phyloP scores from a whole-genome alignment of 2,797 vertebrate genomes.

The Siniperca scherzeri region DNA sequence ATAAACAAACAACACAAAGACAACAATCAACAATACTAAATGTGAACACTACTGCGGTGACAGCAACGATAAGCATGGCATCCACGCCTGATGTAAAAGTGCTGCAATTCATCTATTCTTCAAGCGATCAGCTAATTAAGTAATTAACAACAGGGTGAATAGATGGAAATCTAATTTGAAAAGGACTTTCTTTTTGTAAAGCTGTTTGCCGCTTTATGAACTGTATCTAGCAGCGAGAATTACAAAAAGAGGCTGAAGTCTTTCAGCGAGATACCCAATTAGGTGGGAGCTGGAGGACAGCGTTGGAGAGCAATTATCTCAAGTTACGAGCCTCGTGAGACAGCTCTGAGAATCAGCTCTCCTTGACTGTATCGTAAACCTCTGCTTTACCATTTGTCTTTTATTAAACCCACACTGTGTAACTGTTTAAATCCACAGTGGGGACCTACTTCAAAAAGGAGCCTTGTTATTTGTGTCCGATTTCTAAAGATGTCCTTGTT shows the following conservation, averaged over 20 bases:
- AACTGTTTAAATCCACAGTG: constrained; percentile 65
- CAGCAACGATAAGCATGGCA: constrained; percentile 7
- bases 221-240: constrained; percentile 54
- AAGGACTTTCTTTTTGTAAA: constrained; percentile 26
- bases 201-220: constrained; percentile 61
- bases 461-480: constrained; percentile 55
- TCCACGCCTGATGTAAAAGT: constrained; percentile 2
- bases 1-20: constrained; percentile 19
- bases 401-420: constrained; percentile 73
- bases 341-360: constrained; percentile 66
- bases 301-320: constrained; percentile 83
- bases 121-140: constrained; percentile 35
- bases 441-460: constrained; percentile 58
- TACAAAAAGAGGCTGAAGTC: constrained; percentile 56
- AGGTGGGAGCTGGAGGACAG: constrained; percentile 75
- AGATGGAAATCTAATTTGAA: constrained; percentile 54
- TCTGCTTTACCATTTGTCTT: constrained; percentile 70
- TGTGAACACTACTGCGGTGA: background rate
- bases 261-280: constrained; percentile 77
- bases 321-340: constrained; percentile 80
- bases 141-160: constrained; percentile 46
- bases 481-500: constrained; percentile 54
- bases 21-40: constrained; percentile 29
- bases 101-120: constrained; percentile 39
- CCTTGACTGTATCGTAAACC: constrained; percentile 72